These are phyloP conservation scores for Sesamia nonagrioides DNA, from an alignment of 1,140 invertebrate genomes.

Conservation along the genomic window DNA sequence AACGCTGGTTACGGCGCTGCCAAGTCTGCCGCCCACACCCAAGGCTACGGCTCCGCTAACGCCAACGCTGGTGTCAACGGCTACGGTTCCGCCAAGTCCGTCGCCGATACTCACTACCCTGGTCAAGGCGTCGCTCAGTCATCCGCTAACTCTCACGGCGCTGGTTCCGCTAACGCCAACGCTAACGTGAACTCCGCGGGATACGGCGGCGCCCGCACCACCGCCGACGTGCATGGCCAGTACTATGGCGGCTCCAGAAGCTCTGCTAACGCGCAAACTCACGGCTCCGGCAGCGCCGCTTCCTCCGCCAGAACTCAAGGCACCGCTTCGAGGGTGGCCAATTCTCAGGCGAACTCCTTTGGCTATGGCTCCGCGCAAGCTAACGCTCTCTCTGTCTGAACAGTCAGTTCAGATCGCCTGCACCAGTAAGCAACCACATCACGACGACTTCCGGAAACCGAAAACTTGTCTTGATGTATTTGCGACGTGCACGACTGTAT, in stretches of 20 bases:
- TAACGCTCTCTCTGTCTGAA: slow-evolving; percentile 59
- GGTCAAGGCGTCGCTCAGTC: slow-evolving; percentile 67
- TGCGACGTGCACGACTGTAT: slow-evolving; percentile 57
- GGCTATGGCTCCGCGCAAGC: slow-evolving; percentile 73
- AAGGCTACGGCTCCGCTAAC: slow-evolving; percentile 65
- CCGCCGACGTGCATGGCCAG: slow-evolving; percentile 44
- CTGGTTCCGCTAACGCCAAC: slow-evolving; percentile 62
- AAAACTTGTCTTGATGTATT: slow-evolving; percentile 82
- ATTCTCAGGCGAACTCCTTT: slow-evolving; percentile 73
- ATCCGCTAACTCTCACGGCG: slow-evolving; percentile 62
- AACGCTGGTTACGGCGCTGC: slow-evolving; percentile 61
- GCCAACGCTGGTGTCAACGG: slow-evolving; percentile 64
- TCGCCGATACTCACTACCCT: slow-evolving; percentile 60
- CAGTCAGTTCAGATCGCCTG: slow-evolving; percentile 56
- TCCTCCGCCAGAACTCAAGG: slow-evolving; percentile 71
- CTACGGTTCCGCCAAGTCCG: slow-evolving; percentile 61
- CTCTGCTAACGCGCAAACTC: slow-evolving; percentile 68
- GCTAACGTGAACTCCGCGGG: slow-evolving; percentile 53
- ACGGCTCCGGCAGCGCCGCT: slow-evolving; percentile 67
- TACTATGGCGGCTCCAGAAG: slow-evolving; percentile 62
- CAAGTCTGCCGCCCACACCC: slow-evolving; percentile 60
- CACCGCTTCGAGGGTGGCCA: slow-evolving; percentile 68
- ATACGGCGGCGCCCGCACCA: slow-evolving; percentile 34
- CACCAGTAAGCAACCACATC: slow-evolving; percentile 68
- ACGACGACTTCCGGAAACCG: slow-evolving; percentile 71